Percentiles rank a stretch among this genome's conserved stretches.
Evolutionary conservation across 2,113 vertebrate genomes (phyloP).

Genomic region (Myotis davidii): DNA sequence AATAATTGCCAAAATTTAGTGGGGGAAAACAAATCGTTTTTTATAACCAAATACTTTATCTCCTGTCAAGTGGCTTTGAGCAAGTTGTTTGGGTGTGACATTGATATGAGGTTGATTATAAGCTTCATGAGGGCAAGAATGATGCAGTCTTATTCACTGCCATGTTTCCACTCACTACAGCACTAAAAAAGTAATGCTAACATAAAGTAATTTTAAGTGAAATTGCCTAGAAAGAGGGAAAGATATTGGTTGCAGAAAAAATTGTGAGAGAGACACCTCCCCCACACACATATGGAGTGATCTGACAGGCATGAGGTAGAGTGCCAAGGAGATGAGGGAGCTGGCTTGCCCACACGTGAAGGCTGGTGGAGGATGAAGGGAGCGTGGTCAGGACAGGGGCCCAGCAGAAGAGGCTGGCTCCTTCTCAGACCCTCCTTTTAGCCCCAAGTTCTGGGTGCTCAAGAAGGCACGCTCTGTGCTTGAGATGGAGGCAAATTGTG

Average conservation of each 20-base stretch:
- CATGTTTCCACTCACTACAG: not conserved
- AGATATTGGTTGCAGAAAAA: not conserved
- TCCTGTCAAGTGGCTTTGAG: not conserved
- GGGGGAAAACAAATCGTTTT: not conserved
- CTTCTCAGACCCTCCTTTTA: not conserved
- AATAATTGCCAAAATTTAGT: not conserved
- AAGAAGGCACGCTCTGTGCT: not conserved
- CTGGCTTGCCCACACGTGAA: not conserved
- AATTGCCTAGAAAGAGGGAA: not conserved
- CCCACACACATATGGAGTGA: not conserved
- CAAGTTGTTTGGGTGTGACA: not conserved
- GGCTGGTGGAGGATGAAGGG: not conserved
- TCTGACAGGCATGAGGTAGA: not conserved
- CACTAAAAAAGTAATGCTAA: not conserved
- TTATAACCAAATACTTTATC: not conserved
- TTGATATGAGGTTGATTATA: not conserved
- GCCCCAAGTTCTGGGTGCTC: not conserved
- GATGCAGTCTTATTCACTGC: not conserved
- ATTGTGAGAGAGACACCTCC: not conserved
- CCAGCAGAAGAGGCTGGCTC: not conserved
- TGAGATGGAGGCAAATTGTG: not conserved
- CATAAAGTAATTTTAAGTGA: not conserved
- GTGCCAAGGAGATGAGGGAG: not conserved
- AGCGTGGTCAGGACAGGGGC: not conserved
- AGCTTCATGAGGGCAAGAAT: not conserved